phyloP scores from a whole-genome alignment of 2,797 vertebrate species.

The Thripadectes ignobilis region DNA sequence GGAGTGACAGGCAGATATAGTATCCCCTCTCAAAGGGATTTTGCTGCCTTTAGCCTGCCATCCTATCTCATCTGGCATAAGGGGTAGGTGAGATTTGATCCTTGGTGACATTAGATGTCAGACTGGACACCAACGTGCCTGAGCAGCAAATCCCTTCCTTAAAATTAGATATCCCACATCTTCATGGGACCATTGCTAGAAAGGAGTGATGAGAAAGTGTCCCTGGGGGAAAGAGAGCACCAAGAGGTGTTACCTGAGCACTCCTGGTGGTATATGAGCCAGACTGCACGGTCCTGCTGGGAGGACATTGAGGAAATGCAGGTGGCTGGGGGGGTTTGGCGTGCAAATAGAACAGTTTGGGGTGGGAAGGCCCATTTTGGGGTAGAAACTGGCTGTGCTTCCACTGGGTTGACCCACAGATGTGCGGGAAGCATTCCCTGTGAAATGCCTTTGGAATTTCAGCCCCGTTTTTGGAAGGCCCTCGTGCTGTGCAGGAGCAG shows the following conservation, averaged over 20 bases:
- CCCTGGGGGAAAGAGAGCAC: neutral
- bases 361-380: neutral
- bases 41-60: neutral
- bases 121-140: too few relatives aligned
- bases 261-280: neutral
- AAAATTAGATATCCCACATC: neutral
- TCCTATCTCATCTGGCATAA: neutral
- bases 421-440: fast-evolving
- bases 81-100: neutral
- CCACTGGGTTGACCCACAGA: neutral
- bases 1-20: fast-evolving
- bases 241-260: fast-evolving
- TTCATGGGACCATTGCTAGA: neutral
- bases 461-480: neutral
- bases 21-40: neutral
- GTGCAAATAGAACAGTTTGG: neutral
- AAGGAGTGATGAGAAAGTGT: neutral
- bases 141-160: neutral
- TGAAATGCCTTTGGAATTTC: neutral
- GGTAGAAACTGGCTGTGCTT: neutral
- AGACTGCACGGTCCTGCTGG: neutral
- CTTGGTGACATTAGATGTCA: neutral
- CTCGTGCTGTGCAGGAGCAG: neutral
- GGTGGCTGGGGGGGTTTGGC: too few relatives aligned
- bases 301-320: neutral